phyloP scores from a whole-genome alignment of 2,113 vertebrate genomes.

The Pseudois nayaur region DNA sequence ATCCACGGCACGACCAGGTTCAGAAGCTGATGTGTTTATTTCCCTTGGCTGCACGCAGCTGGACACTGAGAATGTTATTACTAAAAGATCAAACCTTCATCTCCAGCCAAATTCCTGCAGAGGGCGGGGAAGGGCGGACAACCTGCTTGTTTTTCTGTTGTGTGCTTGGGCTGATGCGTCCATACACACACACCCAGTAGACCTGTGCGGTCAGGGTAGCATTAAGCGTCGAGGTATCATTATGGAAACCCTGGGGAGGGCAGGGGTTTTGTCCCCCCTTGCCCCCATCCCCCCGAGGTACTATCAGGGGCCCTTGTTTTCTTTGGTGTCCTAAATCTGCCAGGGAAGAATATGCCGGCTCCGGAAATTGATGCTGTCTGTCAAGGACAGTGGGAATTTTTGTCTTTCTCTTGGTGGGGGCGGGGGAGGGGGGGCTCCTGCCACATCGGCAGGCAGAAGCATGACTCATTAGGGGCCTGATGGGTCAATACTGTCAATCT shows the following conservation, averaged over 20 bases:
- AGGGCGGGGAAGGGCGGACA: not conserved
- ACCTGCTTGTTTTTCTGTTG: not conserved
- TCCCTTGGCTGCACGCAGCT: not conserved
- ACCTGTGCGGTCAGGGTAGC: too few relatives aligned
- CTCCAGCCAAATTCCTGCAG: constrained; percentile 47
- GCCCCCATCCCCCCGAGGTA: not conserved
- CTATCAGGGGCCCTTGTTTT: fast-evolving
- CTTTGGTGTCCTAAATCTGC: not conserved
- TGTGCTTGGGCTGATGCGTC: not conserved
- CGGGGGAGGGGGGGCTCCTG: not conserved
- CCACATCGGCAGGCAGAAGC: not conserved
- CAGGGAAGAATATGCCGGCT: not conserved
- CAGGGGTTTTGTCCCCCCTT: fast-evolving
- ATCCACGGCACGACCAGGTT: not conserved
- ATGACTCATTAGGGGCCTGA: not conserved
- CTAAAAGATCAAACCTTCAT: constrained; percentile 35
- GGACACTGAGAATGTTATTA: constrained; percentile 36
- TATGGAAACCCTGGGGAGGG: fast-evolving
- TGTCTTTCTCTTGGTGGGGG: not conserved
- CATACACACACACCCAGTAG: not conserved
- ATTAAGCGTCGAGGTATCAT: fast-evolving
- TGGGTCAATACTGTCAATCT: not conserved
- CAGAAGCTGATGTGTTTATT: not conserved
- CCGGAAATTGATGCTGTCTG: constrained; percentile 10
- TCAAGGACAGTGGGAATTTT: constrained; percentile 41